Percentiles rank a stretch among this genome's conserved stretches.
These are phyloP conservation scores for Xestia rhomboidea DNA, from an alignment of 2,888 invertebrate species.

Conservation along the genomic window DNA sequence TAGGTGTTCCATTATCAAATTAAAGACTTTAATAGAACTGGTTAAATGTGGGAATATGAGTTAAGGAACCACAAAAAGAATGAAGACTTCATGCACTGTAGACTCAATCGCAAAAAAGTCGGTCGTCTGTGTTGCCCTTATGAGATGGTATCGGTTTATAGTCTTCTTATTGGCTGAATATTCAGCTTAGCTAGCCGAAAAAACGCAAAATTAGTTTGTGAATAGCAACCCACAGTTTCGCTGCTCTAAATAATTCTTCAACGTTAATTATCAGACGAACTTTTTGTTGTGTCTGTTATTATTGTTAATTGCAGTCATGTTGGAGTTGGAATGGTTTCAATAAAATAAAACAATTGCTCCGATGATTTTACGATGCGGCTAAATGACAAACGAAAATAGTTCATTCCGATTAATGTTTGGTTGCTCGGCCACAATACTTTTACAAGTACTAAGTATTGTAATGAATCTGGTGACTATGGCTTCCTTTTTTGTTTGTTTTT, in stretches of 20 bases:
- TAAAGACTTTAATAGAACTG: too few relatives aligned
- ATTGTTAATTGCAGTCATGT: conserved; percentile 28
- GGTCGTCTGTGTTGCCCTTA: background rate
- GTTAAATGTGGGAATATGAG: background rate
- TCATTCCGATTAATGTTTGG: conserved; percentile 6
- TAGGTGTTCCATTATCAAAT: background rate
- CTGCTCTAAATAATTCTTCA: conserved; percentile 13
- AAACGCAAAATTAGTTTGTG: conserved; percentile 31
- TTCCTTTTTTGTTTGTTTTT: too few relatives aligned
- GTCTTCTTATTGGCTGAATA: conserved; percentile 31
- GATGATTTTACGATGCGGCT: conserved; percentile 14
- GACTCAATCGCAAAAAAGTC: background rate
- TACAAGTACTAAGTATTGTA: background rate
- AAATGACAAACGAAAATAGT: conserved; percentile 34
- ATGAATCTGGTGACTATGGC: background rate
- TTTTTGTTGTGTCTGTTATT: conserved; percentile 24
- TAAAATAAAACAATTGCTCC: conserved; percentile 24
- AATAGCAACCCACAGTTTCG: background rate
- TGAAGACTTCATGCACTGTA: background rate
- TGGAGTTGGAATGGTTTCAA: conserved; percentile 47
- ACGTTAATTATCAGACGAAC: conserved; percentile 9
- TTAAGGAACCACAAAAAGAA: background rate
- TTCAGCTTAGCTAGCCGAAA: conserved; percentile 18
- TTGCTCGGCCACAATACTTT: background rate
- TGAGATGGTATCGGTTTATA: conserved; percentile 20